These are phyloP conservation scores for Drosophila setifemur DNA, from an alignment of 1,140 invertebrate genomes.

Conservation along the genomic window DNA sequence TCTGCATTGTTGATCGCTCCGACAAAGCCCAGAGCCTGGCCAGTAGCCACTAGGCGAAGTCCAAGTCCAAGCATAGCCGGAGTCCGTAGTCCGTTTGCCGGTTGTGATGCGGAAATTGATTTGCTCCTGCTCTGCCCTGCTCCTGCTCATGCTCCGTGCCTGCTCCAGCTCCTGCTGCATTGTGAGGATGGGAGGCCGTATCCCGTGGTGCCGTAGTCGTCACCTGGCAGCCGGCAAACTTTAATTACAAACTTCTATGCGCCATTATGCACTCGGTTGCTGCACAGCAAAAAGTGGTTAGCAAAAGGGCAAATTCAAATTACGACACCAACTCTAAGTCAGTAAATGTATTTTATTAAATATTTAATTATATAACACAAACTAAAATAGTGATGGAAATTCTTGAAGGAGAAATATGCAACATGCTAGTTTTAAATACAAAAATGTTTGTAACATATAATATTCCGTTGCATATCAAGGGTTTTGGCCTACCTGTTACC, in stretches of 20 bases:
- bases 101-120: slow-evolving; percentile 65
- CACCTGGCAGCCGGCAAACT: slow-evolving; percentile 59
- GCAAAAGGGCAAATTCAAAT: background rate
- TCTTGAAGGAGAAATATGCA: too few relatives aligned
- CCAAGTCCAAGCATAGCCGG: slow-evolving; percentile 9
- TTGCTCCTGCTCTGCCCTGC: slow-evolving; percentile 41
- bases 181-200: slow-evolving; percentile 15
- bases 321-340: too few relatives aligned
- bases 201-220: slow-evolving; percentile 35
- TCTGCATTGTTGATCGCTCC: slow-evolving; percentile 46
- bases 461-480: too few relatives aligned
- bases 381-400: too few relatives aligned
- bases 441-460: too few relatives aligned
- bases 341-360: too few relatives aligned
- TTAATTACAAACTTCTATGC: slow-evolving; percentile 67
- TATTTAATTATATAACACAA: too few relatives aligned
- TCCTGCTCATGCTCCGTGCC: background rate
- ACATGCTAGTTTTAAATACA: too few relatives aligned
- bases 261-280: slow-evolving; percentile 45
- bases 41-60: slow-evolving; percentile 4
- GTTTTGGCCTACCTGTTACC: too few relatives aligned
- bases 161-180: slow-evolving; percentile 22
- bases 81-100: background rate
- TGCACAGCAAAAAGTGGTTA: background rate
- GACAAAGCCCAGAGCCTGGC: slow-evolving; percentile 2